Base-by-base conservation (phyloP, 2,113 vertebrate genomes). In the Tachuris rubrigastra region DNA sequence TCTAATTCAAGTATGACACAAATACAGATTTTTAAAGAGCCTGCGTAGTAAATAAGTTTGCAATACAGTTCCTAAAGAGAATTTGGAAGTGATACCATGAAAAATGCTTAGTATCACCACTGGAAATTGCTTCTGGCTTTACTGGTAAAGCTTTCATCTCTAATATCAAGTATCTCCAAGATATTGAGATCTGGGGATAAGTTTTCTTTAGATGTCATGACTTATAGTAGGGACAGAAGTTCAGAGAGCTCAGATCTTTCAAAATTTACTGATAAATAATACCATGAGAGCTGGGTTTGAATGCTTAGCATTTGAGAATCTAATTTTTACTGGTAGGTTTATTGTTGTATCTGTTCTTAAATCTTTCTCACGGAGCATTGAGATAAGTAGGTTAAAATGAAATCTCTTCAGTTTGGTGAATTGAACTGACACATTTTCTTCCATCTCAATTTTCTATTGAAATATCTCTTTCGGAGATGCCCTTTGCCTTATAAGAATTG, bases 401-500 rank as follows among this genome's bases (percentile, higher is more conserved):
- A 86, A 87, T 92, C 47, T 85, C 56, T 94, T 95, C 78, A 71
- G 18, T 94, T 95, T 46, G 35, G 69, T 93, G 62, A 87, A 81
- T 90, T 87, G 87, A 94, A 88, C 78, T 88, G 91, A 84, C 88
- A 84, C 17, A 30, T 66, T 93, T 94, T 87, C 30, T 91, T 95
- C 82, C 59, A 83, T 55, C 75, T 93, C 72, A 58, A 66, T 88
- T 83, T 93, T 9, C 46, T 96, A 41, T 84, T 93, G 85, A 92
- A 95, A 91, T 93, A 72, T 14, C 21, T 85, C 19, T 81, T 73
- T 85, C 39, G 28, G 63, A 88, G 68, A 25, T 96, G 85, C 68
- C 79, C 79, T 96, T 95, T 95, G 59, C 79, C 75, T 95, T 90
- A 37, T 72, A 88, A 80, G 85, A 95, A 77, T 77, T 90, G 85